These are phyloP conservation scores for Leptatherina wallacei DNA, from an alignment of 2,797 vertebrate species.

Conservation along the genomic window DNA sequence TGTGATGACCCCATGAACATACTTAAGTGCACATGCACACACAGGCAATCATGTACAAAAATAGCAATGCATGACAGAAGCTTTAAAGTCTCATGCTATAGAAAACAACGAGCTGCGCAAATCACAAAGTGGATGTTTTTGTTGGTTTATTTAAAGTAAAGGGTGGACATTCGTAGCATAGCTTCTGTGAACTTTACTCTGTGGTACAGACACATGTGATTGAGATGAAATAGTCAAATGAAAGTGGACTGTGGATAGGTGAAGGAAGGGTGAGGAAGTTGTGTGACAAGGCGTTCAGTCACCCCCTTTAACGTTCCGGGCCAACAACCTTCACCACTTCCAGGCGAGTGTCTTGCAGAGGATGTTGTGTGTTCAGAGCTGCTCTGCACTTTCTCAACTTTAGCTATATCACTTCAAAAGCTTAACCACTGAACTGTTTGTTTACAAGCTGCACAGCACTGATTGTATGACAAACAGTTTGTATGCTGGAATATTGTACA, in stretches of 20 bases:
- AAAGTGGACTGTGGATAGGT: constrained; percentile 59
- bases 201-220: constrained; percentile 9
- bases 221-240: constrained; percentile 31
- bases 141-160: constrained; percentile 35
- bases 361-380: constrained; percentile 73
- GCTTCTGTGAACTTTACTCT: constrained; percentile 13
- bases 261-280: constrained; percentile 68
- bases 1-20: constrained; percentile 57
- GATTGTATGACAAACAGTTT: constrained; percentile 67
- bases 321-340: constrained; percentile 76
- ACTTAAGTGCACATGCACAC: constrained; percentile 33
- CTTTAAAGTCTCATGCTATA: constrained; percentile 29
- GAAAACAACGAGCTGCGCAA: constrained; percentile 33
- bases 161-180: not conserved
- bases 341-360: constrained; percentile 74
- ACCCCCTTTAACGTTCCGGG: constrained; percentile 78
- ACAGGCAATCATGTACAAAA: constrained; percentile 43
- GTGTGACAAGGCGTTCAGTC: constrained; percentile 81
- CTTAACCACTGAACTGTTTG: constrained; percentile 71
- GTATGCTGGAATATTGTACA: constrained; percentile 42
- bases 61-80: constrained; percentile 50
- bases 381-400: constrained; percentile 80
- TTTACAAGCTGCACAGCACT: constrained; percentile 63
- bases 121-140: constrained; percentile 46
- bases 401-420: constrained; percentile 76